A percentile compares a stretch with the other conserved stretches of the same genome.
These are phyloP conservation scores for Cotesia glomerata DNA, from an alignment of 1,140 invertebrate genomes.

Conservation along the genomic window DNA sequence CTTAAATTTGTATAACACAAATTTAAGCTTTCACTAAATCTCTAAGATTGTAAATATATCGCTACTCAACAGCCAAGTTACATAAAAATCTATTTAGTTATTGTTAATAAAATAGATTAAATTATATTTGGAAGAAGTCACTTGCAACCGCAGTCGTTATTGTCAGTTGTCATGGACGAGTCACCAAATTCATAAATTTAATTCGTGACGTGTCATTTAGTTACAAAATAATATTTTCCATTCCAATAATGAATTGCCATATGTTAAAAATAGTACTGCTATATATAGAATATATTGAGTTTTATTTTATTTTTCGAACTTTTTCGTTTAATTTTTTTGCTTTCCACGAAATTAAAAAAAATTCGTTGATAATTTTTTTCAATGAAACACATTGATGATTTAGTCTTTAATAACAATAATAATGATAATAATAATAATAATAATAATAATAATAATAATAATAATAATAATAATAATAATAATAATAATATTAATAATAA, in stretches of 20 bases:
- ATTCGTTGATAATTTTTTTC: constrained; percentile 21
- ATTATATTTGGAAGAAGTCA: constrained; percentile 28
- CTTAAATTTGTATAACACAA: too few relatives aligned
- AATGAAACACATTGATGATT: not conserved
- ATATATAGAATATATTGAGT: not conserved
- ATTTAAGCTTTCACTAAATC: too few relatives aligned
- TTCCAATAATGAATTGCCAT: not conserved
- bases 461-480: too few relatives aligned
- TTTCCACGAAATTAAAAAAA: constrained; percentile 14
- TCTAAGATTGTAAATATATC: too few relatives aligned
- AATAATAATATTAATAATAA: too few relatives aligned
- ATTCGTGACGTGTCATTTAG: constrained; percentile 26
- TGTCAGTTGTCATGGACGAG: constrained; percentile 54
- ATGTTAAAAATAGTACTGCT: not conserved
- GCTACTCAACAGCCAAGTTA: too few relatives aligned
- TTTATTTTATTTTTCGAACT: not conserved
- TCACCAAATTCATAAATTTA: constrained; percentile 35
- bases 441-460: too few relatives aligned
- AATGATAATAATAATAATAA: too few relatives aligned
- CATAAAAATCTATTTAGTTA: too few relatives aligned
- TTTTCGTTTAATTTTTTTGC: not conserved
- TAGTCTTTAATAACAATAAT: not conserved
- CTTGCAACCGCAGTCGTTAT: constrained; percentile 48
- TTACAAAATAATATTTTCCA: constrained; percentile 12
- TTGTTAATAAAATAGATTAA: not conserved